Evolutionary conservation across 2,888 invertebrate species (phyloP), one percentile per base, ranked within the genome.

Genomic region (Ornithoptera priamus): DNA sequence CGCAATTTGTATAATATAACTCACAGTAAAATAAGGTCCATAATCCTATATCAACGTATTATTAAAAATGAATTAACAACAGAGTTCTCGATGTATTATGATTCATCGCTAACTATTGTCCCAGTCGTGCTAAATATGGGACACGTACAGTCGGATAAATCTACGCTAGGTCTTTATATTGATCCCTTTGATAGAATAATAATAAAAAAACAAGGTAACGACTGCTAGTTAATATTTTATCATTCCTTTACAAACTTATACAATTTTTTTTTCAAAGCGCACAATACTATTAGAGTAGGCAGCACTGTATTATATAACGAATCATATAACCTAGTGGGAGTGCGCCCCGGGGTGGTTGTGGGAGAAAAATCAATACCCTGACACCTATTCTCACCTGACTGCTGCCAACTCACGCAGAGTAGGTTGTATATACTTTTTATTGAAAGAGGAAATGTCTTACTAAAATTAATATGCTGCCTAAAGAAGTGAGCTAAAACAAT

Each of bases 91-190:
- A 75, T 71, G 77, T 73, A 81, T 20, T 20, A 56, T 86, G 85
- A 85, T 80, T 86, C 86, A 86, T 74, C 58, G 75, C 77, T 75
- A 78, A 78, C 85, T 81, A 86, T 85, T 85, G 85, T 86, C 82
- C 81, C 76, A 76, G 78, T 79, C 80, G 76, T 78, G 76, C 75
- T 74, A 67, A 72, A 73, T 71, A 71, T 73, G 64, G 64, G 71
- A 68, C 73, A 75, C 73, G 62, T 58, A 66, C 56, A 50, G 74
- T 73, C 63, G 71, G 68, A 53, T 72, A 75, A 76, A 70, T 73
- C 68, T 62, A 75, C 71, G 71, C 69, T 70, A 67, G 70, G 50
- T 70, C 68, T 65, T n/a, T 66, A 64, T 64, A 71, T 68, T 59
- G 70, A 65, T 71, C 64, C 65, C 70, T 68, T 58, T 62, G 59